phyloP scores from a whole-genome alignment of 2,797 vertebrate species.

The Urocyon cinereoargenteus region DNA sequence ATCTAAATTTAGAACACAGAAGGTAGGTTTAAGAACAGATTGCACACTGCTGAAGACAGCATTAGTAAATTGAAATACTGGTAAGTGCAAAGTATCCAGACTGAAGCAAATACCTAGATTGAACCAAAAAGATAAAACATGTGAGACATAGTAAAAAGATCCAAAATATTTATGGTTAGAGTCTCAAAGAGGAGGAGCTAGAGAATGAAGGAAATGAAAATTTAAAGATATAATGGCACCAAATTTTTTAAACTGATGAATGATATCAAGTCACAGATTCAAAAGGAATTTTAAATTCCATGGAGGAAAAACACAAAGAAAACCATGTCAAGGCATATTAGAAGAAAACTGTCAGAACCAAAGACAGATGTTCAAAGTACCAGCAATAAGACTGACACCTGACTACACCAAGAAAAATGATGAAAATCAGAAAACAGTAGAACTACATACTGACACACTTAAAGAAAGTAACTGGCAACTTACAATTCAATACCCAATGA shows the following conservation, averaged over 20 bases:
- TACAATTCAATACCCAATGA: neutral
- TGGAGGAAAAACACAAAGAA: neutral
- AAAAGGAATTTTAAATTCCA: constrained; percentile 18
- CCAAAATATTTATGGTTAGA: neutral
- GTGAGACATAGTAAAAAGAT: neutral
- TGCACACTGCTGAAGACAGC: neutral
- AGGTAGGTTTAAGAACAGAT: neutral
- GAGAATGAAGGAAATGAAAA: neutral
- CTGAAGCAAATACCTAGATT: neutral
- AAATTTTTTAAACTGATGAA: neutral
- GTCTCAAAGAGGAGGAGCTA: neutral
- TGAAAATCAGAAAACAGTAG: neutral
- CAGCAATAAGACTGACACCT: neutral
- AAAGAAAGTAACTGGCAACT: neutral
- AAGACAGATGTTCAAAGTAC: neutral
- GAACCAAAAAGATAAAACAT: neutral
- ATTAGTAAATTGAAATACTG: constrained; percentile 21
- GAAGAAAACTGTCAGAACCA: neutral
- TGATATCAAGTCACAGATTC: neutral
- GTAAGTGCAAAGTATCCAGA: constrained; percentile 10
- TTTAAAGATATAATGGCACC: neutral
- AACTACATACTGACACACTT: neutral
- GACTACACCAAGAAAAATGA: neutral
- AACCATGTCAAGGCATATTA: neutral
- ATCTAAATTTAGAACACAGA: neutral